Conservation (phyloP, 2,113 vertebrate genomes). For the Catharus bicknelli region DNA sequence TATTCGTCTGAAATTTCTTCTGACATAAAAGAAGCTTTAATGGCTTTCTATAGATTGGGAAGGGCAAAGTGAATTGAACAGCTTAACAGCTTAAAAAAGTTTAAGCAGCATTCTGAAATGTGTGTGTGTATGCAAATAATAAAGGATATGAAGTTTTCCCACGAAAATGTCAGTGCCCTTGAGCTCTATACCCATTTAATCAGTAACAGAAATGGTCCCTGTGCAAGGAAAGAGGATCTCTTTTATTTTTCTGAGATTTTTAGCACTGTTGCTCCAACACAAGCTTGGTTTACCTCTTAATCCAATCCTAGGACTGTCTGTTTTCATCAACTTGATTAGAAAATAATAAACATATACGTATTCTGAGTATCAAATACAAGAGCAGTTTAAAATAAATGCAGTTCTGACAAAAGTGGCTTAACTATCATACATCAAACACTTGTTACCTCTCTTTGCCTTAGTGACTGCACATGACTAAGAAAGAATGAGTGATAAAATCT, state of each 20-base stretch:
- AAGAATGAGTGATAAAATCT: slow-evolving; percentile 94
- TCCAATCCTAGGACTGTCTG: slow-evolving; percentile 73
- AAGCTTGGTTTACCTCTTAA: slow-evolving; percentile 75
- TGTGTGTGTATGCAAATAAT: slow-evolving; percentile 72
- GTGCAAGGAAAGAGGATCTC: slow-evolving; percentile 32
- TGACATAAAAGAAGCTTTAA: slow-evolving; percentile 49
- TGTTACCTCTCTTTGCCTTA: slow-evolving; percentile 89
- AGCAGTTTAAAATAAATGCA: slow-evolving; percentile 82
- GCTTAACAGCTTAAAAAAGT: background rate
- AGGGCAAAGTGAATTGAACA: slow-evolving; percentile 31
- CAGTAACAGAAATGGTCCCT: slow-evolving; percentile 47
- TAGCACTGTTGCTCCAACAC: slow-evolving; percentile 54
- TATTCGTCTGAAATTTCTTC: slow-evolving; percentile 40
- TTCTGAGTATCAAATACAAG: slow-evolving; percentile 70
- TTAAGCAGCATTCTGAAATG: slow-evolving; percentile 74
- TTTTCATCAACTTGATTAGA: slow-evolving; percentile 74
- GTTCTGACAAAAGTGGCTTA: slow-evolving; percentile 88
- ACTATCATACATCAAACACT: slow-evolving; percentile 93
- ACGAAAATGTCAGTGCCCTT: slow-evolving; percentile 54
- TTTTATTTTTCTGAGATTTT: slow-evolving; percentile 72
- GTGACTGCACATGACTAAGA: slow-evolving; percentile 92
- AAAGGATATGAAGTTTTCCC: slow-evolving; percentile 71
- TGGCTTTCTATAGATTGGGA: slow-evolving; percentile 36
- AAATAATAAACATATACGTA: slow-evolving; percentile 60
- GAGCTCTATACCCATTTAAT: slow-evolving; percentile 74